Base-by-base conservation (phyloP, 2,797 vertebrate genomes). In the Megalops cyprinoides region DNA sequence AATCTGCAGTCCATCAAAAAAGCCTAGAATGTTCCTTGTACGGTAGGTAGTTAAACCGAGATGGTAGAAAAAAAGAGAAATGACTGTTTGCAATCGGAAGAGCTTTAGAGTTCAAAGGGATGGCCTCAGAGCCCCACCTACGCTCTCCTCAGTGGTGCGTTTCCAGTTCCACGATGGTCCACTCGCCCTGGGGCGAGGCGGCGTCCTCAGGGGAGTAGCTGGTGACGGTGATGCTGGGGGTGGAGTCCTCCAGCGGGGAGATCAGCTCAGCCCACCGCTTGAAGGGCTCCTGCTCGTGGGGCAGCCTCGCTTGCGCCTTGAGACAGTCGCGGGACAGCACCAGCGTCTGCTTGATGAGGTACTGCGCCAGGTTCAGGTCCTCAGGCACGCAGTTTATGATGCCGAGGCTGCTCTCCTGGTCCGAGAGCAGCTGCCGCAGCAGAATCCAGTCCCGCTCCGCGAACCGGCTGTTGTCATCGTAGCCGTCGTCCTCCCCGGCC, bases 91-190 rank as follows among this genome's bases (percentile, higher is more conserved):
- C 28, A 51, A 76, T 23, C 1, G 48, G 23, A 55, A 85, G 12
- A 51, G 20, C 82, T 82, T 53, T 84, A 87, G n/a, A n/a, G n/a
- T n/a, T n/a, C n/a, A n/a, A 87, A 90, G 88, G 87, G 82, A 88
- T 87, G 82, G 87, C 80, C 84, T 69, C 69, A 84, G 74, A 12
- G 53, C 20, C 37, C 25, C 6, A 15, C 15, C 44, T 31, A 18
- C 56, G 51, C 81, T 74, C 74, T 82, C 60, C 82, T 97, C 95
- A 99, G 88, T 99, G 98, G 90, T 99, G 97, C 6, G 98, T 99
- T 94, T 99, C 98, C 90, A 99, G 93, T 89, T 99, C 97, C 87
- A 99, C 96, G 78, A 99, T 99, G 92, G 97, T 99, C 97, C 98
- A 99, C 91, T 99, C 97, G 78, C 97, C 98, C 89, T 98, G 97